Evolutionary conservation across 2,797 vertebrate genomes (phyloP), one percentile per base, ranked within the genome.

Genomic region (Sebastes taczanowskii): DNA sequence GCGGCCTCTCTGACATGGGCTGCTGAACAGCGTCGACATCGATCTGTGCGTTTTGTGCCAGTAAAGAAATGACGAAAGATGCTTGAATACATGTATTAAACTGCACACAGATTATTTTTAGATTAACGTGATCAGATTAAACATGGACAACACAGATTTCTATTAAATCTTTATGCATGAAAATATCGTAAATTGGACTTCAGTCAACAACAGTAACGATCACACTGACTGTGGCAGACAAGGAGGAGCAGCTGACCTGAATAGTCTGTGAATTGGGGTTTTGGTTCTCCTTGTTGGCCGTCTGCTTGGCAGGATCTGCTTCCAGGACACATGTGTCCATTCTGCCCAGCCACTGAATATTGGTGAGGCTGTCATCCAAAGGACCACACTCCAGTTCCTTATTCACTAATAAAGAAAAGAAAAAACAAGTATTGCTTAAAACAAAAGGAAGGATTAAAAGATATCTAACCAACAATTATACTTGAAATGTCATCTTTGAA

Each of bases 261-360:
- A 65, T 49, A 11, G 64, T 34, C 72, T 91, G 83, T 4, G 69
- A 13, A 32, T 58, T 7, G 7, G 59, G 3, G 16, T 18, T 63
- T 20, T 64, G 59, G 84, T 97, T 98, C 89, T 99, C 97, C 76
- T 97, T 97, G 73, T 92, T 92, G 0, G 27, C 77, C 6, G 49
- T 68, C 42, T 88, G 95, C 84, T 95, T 95, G 73, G 77, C 46
- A 18, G 86, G 64, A 80, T 95, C 92, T 3, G 95, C 69, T 69
- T 90, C 94, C 2, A 97, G 71, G 11, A 88, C 84, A 1, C 94
- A 91, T 0, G 96, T 94, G 90, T 84, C 96, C 96, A 97, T 97
- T 82, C 88, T 96, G n/a, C 96, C 96, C 78, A 98, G 90, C 97
- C 97, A 98, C 64, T 98, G 97, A 77, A 99, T 97, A 74, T 97